Evolutionary conservation across 1,140 invertebrate genomes (phyloP).

Genomic region (Drosophila quadrilineata): DNA sequence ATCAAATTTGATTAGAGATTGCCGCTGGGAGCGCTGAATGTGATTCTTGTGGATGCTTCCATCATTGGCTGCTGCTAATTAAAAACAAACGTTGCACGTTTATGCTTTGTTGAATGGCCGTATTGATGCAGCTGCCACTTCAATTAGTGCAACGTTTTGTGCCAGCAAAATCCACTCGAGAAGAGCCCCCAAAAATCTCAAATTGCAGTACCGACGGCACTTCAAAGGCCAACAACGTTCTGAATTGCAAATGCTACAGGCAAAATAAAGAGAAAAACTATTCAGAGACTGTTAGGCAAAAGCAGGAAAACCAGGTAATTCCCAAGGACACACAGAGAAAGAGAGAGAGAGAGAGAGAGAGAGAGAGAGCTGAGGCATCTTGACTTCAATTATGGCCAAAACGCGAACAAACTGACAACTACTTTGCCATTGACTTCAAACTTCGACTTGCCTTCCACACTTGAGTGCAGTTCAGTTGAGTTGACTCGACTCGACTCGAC

Average conservation of each 20-base stretch:
- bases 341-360: not conserved
- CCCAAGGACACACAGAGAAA: not conserved
- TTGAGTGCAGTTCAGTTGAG: conserved; percentile 21
- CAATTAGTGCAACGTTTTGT: conserved; percentile 66
- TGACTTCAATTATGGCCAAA: conserved; percentile 53
- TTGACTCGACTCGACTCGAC: not conserved
- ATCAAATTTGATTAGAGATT: conserved; percentile 52
- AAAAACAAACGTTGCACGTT: conserved; percentile 28
- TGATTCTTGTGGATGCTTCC: not conserved
- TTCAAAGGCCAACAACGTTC: conserved; percentile 51
- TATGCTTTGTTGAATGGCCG: conserved; percentile 26
- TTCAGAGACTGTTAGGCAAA: not conserved
- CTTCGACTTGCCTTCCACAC: conserved; percentile 23
- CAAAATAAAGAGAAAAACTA: no score
- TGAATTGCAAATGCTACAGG: conserved; percentile 67
- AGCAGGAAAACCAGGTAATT: conserved; percentile 6
- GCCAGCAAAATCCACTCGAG: conserved; percentile 30
- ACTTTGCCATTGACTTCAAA: conserved; percentile 11
- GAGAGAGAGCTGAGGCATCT: not conserved
- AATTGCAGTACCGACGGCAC: conserved; percentile 70
- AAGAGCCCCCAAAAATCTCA: conserved; percentile 29
- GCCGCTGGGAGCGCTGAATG: no score
- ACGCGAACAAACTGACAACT: conserved; percentile 4
- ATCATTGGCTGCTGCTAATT: conserved; percentile 18
- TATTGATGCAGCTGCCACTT: conserved; percentile 45